phyloP scores from a whole-genome alignment of 2,888 invertebrate genomes.

The Onchidella celtica region DNA sequence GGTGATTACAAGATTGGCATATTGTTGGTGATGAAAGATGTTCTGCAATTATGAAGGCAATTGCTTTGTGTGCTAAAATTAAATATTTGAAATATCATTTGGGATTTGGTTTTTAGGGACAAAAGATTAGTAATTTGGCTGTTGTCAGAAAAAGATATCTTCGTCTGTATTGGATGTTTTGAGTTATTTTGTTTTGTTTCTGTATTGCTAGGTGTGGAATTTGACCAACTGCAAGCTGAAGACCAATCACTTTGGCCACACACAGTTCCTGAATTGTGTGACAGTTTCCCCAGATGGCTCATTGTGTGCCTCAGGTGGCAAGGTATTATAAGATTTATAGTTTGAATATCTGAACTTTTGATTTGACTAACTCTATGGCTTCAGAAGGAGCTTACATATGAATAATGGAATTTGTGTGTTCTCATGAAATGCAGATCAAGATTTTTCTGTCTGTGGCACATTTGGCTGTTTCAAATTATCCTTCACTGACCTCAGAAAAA shows the following conservation, averaged over 20 bases:
- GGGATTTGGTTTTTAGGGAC: no score
- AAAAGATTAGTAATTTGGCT: no score
- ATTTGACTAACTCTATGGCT: background rate
- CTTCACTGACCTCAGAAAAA: no score
- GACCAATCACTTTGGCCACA: slow-evolving; percentile 98
- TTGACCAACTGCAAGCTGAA: slow-evolving; percentile 98
- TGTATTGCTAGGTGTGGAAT: slow-evolving; percentile 91
- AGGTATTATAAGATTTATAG: slow-evolving; percentile 82
- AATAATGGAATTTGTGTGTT: background rate
- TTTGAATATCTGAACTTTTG: background rate
- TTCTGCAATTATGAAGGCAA: slow-evolving; percentile 31
- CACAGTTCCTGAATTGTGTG: slow-evolving; percentile 98
- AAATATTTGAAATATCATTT: no score
- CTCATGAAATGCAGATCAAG: no score
- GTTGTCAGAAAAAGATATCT: no score
- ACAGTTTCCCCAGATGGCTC: slow-evolving; percentile 99
- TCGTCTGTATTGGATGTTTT: no score
- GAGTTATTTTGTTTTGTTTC: background rate
- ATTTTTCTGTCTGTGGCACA: no score
- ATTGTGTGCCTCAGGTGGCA: slow-evolving; percentile 99
- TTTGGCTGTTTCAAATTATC: no score
- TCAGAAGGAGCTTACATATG: background rate
- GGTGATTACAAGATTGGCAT: slow-evolving; percentile 1
- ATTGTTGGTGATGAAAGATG: slow-evolving; percentile 13
- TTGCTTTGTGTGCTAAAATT: no score